Percentiles rank a stretch among this genome's conserved stretches.
These are phyloP conservation scores for Microtus pennsylvanicus DNA, from an alignment of 2,113 vertebrate species.

Conservation along the genomic window DNA sequence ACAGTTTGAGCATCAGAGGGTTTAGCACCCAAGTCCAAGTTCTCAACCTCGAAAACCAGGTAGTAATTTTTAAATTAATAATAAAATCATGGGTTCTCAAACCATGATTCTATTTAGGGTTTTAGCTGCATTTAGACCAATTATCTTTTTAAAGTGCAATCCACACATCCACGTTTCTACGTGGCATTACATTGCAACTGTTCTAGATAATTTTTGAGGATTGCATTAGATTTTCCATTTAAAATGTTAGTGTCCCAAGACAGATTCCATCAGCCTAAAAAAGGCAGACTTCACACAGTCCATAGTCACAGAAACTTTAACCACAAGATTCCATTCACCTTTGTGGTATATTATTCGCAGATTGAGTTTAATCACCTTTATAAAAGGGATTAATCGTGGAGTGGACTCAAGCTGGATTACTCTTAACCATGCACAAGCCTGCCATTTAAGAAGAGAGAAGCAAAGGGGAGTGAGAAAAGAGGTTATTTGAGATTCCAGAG, in stretches of 20 bases:
- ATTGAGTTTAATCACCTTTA: conserved; percentile 27
- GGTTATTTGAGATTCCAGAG: not conserved
- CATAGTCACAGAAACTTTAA: not conserved
- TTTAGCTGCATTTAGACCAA: conserved; percentile 5
- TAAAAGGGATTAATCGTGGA: not conserved
- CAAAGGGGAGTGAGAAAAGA: not conserved
- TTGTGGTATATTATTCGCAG: conserved; percentile 21
- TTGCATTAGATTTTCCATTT: conserved; percentile 2
- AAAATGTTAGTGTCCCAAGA: conserved; percentile 26
- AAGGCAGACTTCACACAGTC: not conserved
- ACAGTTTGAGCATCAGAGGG: not conserved
- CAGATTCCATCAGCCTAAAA: not conserved
- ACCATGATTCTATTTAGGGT: not conserved
- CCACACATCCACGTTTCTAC: not conserved
- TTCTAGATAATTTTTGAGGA: not conserved
- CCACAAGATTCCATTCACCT: not conserved
- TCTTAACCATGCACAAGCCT: not conserved
- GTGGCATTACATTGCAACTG: not conserved
- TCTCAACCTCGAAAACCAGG: not conserved
- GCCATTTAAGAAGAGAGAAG: not conserved
- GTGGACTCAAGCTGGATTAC: not conserved
- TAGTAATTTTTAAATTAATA: conserved; percentile 22
- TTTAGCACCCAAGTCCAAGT: not conserved
- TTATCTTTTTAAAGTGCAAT: not conserved
- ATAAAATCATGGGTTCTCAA: not conserved